These are phyloP conservation scores for Drosophila tristis DNA, from an alignment of 1,140 invertebrate species.

Conservation along the genomic window DNA sequence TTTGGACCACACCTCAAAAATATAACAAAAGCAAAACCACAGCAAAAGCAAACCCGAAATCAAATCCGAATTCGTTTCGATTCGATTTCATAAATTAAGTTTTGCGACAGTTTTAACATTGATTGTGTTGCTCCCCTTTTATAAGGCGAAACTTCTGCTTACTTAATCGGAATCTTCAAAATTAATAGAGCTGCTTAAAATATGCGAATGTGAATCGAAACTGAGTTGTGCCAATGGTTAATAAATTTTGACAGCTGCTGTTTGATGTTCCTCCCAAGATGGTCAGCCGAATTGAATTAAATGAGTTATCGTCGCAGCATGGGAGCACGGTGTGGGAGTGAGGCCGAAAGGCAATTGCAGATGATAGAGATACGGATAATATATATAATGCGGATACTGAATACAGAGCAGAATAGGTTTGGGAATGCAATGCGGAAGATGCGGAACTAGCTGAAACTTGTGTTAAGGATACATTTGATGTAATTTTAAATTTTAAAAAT, in stretches of 20 bases:
- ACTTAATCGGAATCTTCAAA: constrained; percentile 62
- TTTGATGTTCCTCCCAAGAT: constrained; percentile 40
- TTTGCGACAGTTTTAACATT: constrained; percentile 56
- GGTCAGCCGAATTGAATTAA: constrained; percentile 1
- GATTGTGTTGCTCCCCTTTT: constrained; percentile 41
- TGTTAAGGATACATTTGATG: no score
- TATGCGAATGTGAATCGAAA: constrained; percentile 38
- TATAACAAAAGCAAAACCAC: constrained; percentile 21
- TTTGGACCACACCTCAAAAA: constrained; percentile 59
- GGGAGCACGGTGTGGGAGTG: constrained; percentile 19
- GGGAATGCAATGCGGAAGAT: no score
- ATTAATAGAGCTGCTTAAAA: constrained; percentile 70
- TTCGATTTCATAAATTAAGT: constrained; percentile 66
- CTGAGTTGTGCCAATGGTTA: constrained; percentile 52
- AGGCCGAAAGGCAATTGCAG: no score
- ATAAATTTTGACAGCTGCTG: constrained; percentile 60
- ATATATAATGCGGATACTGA: no score
- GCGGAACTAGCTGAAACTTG: no score
- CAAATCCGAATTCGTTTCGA: constrained; percentile 47
- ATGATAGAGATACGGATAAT: not conserved
- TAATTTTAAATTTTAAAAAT: no score
- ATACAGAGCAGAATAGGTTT: no score
- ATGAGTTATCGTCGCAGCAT: constrained; percentile 28
- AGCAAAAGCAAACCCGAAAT: constrained; percentile 26
- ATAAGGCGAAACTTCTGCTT: constrained; percentile 25